A percentile compares a stretch with the other conserved stretches of the same genome.
Conservation (phyloP, 1,140 invertebrate species). For the Conus ventricosus region DNA sequence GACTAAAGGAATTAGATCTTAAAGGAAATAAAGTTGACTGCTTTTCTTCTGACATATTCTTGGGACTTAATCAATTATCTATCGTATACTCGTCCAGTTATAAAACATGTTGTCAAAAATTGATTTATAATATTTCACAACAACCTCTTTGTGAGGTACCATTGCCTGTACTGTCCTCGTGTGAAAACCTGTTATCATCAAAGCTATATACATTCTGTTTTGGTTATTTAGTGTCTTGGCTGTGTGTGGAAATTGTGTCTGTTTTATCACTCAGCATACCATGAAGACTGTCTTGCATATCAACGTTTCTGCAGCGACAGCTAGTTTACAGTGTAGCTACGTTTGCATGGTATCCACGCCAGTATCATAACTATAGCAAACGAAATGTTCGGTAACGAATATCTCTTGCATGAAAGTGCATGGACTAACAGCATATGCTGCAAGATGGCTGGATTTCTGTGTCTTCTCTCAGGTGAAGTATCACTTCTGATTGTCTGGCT, state of each 20-base stretch:
- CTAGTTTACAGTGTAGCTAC: slow-evolving; percentile 41
- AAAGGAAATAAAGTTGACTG: background rate
- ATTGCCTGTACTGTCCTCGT: slow-evolving; percentile 32
- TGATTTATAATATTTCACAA: background rate
- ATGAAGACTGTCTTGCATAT: background rate
- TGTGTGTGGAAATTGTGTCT: slow-evolving; percentile 49
- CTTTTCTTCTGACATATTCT: background rate
- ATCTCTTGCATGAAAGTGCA: no score
- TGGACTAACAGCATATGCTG: no score
- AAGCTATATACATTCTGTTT: slow-evolving; percentile 33
- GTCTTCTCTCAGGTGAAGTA: no score
- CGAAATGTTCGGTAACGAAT: no score
- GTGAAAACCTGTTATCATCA: slow-evolving; percentile 47
- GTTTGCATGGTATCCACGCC: slow-evolving; percentile 32
- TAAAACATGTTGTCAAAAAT: background rate
- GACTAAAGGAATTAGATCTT: background rate
- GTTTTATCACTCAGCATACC: slow-evolving; percentile 20
- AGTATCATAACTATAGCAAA: background rate
- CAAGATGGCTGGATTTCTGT: no score
- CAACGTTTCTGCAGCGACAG: slow-evolving; percentile 36
- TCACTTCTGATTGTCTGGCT: no score
- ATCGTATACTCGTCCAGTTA: background rate
- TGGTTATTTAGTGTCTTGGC: slow-evolving; percentile 45
- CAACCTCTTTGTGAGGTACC: background rate
- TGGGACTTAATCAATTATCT: background rate